Percentiles rank a stretch among this genome's conserved stretches.
phyloP scores from a whole-genome alignment of 2,113 vertebrate genomes.

The Eptesicus fuscus region DNA sequence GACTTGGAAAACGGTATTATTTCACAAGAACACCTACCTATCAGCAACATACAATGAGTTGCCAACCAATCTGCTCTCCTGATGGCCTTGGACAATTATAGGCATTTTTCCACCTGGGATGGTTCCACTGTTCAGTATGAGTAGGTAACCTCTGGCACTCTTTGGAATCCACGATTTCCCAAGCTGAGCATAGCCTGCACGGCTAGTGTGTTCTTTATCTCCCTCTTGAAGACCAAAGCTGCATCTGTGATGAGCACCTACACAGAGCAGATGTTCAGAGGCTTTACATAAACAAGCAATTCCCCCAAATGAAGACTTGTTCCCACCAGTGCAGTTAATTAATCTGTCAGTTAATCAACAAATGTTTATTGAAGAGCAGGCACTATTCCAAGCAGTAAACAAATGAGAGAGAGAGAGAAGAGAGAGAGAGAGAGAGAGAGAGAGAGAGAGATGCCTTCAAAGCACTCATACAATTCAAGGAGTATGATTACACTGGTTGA shows the following conservation, averaged over 20 bases:
- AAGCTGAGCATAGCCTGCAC: not conserved
- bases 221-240: slow-evolving; percentile 21
- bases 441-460: slow-evolving; percentile 28
- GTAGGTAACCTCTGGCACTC: not conserved
- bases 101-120: not conserved
- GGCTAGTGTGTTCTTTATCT: not conserved
- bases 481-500: not conserved
- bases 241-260: slow-evolving; percentile 13
- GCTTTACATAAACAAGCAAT: slow-evolving; percentile 51
- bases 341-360: slow-evolving; percentile 47
- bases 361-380: slow-evolving; percentile 38
- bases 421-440: not conserved
- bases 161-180: slow-evolving; percentile 25
- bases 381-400: not conserved
- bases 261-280: slow-evolving; percentile 52
- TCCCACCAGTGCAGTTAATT: slow-evolving; percentile 52
- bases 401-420: not conserved
- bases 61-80: not conserved
- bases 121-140: not conserved
- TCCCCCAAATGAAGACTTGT: slow-evolving; percentile 42
- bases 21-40: slow-evolving; percentile 19
- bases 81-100: not conserved
- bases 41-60: not conserved
- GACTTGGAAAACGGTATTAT: not conserved
- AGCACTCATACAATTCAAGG: slow-evolving; percentile 10